A percentile compares a stretch with the other conserved stretches of the same genome.
Evolutionary conservation across 2,797 vertebrate species (phyloP).

Genomic region (Octomys mimax): DNA sequence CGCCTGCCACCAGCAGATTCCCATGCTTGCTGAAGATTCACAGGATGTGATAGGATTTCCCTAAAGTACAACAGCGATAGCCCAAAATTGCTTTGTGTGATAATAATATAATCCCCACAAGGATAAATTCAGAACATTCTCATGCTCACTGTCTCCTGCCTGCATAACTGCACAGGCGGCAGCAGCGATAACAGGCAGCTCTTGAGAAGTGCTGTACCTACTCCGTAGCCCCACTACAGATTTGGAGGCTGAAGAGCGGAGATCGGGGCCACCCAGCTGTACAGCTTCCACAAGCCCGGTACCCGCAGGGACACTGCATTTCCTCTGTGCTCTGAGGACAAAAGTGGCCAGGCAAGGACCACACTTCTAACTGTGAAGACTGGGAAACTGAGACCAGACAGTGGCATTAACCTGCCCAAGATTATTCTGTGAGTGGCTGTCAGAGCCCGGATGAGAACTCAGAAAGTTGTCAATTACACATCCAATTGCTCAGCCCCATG

Average conservation of each 20-base stretch:
- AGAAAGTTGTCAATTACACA: not conserved
- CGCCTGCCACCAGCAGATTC: not conserved
- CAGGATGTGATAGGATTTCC: not conserved
- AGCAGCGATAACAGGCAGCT: not conserved
- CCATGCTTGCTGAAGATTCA: not conserved
- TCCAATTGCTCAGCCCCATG: not conserved
- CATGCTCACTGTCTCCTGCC: not conserved
- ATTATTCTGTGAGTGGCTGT: not conserved
- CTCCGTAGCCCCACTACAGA: not conserved
- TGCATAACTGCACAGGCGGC: not conserved
- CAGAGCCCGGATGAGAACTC: not conserved
- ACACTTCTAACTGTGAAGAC: not conserved
- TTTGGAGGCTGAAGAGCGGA: not conserved
- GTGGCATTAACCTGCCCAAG: not conserved
- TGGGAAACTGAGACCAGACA: not conserved
- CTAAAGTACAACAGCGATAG: not conserved
- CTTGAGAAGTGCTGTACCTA: not conserved
- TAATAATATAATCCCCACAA: slow-evolving; percentile 20
- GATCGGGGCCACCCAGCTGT: not conserved
- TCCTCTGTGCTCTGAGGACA: not conserved
- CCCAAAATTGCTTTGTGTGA: not conserved
- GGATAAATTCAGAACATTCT: not conserved
- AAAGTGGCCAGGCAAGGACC: not conserved
- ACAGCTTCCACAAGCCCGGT: not conserved
- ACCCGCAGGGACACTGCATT: not conserved